Evolutionary conservation across 1,140 invertebrate species (phyloP).

Genomic region (Macrocentrus cingulum): DNA sequence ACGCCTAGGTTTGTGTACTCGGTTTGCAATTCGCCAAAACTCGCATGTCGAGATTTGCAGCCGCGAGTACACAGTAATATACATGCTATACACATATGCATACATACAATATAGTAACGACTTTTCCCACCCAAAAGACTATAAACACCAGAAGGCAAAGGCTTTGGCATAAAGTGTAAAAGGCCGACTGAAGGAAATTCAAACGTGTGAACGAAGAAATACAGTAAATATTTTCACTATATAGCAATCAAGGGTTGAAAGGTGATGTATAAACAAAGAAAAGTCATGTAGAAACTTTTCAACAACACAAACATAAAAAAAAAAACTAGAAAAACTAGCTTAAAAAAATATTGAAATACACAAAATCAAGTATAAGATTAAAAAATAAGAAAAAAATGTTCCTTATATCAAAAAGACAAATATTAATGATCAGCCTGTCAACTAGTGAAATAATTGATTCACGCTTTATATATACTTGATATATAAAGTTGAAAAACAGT

Average conservation of each 20-base stretch:
- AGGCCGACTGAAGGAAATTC: background rate
- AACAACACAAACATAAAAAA: conserved; percentile 48
- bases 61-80: background rate
- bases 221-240: conserved; percentile 42
- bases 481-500: background rate
- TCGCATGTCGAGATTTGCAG: conserved; percentile 10
- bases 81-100: background rate
- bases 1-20: conserved; percentile 20
- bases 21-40: conserved; percentile 20
- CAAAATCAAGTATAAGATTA: no score
- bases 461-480: background rate
- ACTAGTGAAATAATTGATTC: background rate
- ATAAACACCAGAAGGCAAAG: conserved; percentile 16
- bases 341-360: background rate
- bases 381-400: no score
- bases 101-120: background rate
- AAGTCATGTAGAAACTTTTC: conserved; percentile 43
- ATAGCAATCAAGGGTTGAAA: conserved; percentile 22
- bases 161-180: conserved; percentile 1
- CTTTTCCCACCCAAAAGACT: conserved; percentile 17
- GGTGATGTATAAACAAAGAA: conserved; percentile 39
- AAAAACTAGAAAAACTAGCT: conserved; percentile 27
- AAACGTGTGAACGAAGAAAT: conserved; percentile 36
- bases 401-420: no score
- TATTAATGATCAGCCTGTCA: no score